Conservation (phyloP, 1,140 invertebrate species). For the Elysia chlorotica region DNA sequence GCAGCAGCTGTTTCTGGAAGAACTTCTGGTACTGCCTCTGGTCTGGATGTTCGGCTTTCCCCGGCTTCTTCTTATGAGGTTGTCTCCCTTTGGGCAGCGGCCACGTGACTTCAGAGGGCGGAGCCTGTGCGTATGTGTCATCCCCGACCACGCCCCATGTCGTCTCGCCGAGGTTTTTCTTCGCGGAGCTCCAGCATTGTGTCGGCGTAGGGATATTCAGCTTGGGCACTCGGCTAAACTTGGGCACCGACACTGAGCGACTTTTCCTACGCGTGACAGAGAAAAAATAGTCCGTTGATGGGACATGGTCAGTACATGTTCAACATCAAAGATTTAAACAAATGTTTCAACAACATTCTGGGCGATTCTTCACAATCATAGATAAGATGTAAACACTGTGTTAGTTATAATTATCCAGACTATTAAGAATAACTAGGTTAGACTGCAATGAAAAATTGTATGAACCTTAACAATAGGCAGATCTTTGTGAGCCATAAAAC, state of each 20-base stretch:
- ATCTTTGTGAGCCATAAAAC: no score
- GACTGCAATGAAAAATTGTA: no score
- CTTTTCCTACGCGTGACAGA: slow-evolving; percentile 1
- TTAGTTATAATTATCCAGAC: no score
- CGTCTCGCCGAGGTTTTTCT: slow-evolving; percentile 21
- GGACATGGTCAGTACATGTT: no score
- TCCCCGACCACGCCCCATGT: slow-evolving; percentile 22
- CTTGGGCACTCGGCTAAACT: slow-evolving; percentile 33
- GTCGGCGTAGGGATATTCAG: slow-evolving; percentile 38
- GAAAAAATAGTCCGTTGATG: no score
- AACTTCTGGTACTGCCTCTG: no score
- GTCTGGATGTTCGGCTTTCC: background rate
- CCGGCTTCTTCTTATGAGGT: background rate
- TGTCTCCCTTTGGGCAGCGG: background rate
- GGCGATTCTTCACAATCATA: no score
- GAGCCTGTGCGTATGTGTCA: background rate
- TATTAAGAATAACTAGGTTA: no score
- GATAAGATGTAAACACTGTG: no score
- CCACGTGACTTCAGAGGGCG: background rate
- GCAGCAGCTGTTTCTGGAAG: background rate
- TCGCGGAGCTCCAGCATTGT: slow-evolving; percentile 39
- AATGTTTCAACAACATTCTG: no score
- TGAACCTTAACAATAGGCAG: no score
- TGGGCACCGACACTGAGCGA: slow-evolving; percentile 33
- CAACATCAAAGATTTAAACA: no score